Conservation (phyloP, 2,888 invertebrate species). For the Meloe dianella region DNA sequence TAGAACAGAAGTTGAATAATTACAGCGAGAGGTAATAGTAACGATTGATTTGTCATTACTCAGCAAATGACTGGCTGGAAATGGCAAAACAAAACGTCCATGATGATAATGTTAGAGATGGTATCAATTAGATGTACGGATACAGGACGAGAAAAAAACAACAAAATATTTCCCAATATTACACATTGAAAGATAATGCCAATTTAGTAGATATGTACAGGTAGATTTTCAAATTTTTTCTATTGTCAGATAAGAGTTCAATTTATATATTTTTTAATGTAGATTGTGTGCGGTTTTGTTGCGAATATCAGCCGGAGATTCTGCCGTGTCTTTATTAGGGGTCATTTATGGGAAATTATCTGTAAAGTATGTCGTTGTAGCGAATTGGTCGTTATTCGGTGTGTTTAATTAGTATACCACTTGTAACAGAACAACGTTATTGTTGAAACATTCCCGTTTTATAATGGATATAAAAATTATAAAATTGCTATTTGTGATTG, state of each 20-base stretch:
- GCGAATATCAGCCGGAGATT: neutral
- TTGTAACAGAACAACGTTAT: neutral
- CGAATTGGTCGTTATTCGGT: slow-evolving; percentile 16
- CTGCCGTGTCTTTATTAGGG: slow-evolving; percentile 15
- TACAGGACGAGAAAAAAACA: neutral
- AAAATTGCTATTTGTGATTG: too few relatives aligned
- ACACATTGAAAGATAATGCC: neutral
- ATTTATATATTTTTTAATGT: too few relatives aligned
- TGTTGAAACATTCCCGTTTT: neutral
- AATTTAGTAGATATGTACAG: neutral
- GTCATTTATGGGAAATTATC: slow-evolving; percentile 19
- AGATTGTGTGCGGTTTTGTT: neutral
- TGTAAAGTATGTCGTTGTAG: slow-evolving; percentile 15
- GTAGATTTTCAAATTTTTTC: neutral
- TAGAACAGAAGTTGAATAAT: slow-evolving; percentile 1
- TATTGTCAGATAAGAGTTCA: neutral
- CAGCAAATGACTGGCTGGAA: neutral
- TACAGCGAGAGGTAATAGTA: neutral
- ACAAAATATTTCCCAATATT: neutral
- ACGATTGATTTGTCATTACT: neutral
- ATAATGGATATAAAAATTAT: neutral
- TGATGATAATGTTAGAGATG: neutral
- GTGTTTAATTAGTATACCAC: slow-evolving; percentile 16
- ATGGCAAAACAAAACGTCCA: neutral
- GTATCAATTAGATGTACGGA: neutral